Percentiles rank a stretch among this genome's conserved stretches.
Evolutionary conservation across 2,113 vertebrate genomes (phyloP).

Genomic region (Cololabis saira): DNA sequence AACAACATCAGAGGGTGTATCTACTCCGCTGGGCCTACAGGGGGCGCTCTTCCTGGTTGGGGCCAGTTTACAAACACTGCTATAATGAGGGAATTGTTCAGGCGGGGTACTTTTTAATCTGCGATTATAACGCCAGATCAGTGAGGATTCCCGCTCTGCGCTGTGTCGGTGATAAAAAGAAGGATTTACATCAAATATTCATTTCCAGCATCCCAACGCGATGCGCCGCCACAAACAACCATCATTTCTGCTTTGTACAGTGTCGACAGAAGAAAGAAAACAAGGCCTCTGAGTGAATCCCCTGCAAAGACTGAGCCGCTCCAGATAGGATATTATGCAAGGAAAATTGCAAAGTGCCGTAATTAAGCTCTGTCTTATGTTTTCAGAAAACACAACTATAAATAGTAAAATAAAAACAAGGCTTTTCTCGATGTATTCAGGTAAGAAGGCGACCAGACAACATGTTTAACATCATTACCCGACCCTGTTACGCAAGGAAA

Average conservation of each 20-base stretch:
- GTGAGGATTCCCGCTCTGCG: slow-evolving; percentile 73
- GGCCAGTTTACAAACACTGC: slow-evolving; percentile 62
- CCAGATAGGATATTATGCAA: slow-evolving; percentile 46
- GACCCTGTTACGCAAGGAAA: slow-evolving; percentile 23
- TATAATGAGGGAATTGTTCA: slow-evolving; percentile 80
- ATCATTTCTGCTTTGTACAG: slow-evolving; percentile 55
- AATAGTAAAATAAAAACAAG: neutral
- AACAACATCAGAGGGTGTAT: slow-evolving; percentile 60
- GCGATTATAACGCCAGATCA: slow-evolving; percentile 82
- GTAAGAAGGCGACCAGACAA: slow-evolving; percentile 12
- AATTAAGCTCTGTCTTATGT: slow-evolving; percentile 55
- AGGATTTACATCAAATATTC: slow-evolving; percentile 83
- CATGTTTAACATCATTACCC: slow-evolving; percentile 39
- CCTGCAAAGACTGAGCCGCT: slow-evolving; percentile 1
- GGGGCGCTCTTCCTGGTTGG: slow-evolving; percentile 44
- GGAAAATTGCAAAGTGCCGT: slow-evolving; percentile 43
- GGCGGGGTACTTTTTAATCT: slow-evolving; percentile 78
- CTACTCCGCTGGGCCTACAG: slow-evolving; percentile 46
- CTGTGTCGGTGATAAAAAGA: slow-evolving; percentile 71
- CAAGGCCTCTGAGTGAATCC: too few species aligned
- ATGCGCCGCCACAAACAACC: slow-evolving; percentile 63
- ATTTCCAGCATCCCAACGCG: slow-evolving; percentile 70
- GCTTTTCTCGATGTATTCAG: slow-evolving; percentile 7
- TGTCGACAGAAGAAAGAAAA: slow-evolving; percentile 64
- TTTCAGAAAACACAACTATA: slow-evolving; percentile 37